These are phyloP conservation scores for Microcebus jonahi DNA, from an alignment of 2,113 vertebrate species.

Conservation along the genomic window DNA sequence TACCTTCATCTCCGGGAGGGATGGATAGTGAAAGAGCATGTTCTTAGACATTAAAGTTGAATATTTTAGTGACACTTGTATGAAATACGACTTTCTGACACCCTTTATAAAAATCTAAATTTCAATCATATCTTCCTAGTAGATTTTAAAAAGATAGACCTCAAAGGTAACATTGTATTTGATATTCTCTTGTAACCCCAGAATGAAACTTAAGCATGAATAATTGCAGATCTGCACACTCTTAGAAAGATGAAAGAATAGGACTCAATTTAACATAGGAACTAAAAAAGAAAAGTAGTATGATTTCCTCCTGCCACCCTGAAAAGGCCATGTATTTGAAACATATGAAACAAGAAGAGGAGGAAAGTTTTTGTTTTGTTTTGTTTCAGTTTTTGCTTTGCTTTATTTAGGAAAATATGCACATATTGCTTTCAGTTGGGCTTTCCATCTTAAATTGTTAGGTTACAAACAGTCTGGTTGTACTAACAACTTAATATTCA, in stretches of 20 bases:
- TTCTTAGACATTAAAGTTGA: conserved; percentile 7
- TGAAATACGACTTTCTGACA: conserved; percentile 53
- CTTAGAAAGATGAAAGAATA: conserved; percentile 1
- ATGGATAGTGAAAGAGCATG: neutral
- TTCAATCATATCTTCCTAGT: conserved; percentile 22
- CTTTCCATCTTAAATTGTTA: neutral
- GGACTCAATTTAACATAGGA: neutral
- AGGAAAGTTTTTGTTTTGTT: too few relatives aligned
- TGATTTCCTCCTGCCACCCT: neutral
- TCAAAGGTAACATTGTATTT: conserved; percentile 55
- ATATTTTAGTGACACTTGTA: conserved; percentile 60
- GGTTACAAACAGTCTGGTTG: neutral
- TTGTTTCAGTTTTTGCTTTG: neutral
- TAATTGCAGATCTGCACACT: conserved; percentile 21
- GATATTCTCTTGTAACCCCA: conserved; percentile 36
- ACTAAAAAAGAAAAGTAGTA: neutral
- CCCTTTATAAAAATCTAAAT: conserved; percentile 44
- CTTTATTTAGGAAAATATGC: neutral
- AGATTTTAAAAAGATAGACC: conserved; percentile 38
- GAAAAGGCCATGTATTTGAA: conserved; percentile 33
- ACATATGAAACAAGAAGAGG: neutral
- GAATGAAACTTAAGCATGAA: conserved; percentile 23
- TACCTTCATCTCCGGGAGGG: conserved; percentile 62
- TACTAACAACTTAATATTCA: neutral
- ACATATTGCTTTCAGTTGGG: neutral